phyloP scores from a whole-genome alignment of 2,797 vertebrate species.

The Cossypha niveicapilla region DNA sequence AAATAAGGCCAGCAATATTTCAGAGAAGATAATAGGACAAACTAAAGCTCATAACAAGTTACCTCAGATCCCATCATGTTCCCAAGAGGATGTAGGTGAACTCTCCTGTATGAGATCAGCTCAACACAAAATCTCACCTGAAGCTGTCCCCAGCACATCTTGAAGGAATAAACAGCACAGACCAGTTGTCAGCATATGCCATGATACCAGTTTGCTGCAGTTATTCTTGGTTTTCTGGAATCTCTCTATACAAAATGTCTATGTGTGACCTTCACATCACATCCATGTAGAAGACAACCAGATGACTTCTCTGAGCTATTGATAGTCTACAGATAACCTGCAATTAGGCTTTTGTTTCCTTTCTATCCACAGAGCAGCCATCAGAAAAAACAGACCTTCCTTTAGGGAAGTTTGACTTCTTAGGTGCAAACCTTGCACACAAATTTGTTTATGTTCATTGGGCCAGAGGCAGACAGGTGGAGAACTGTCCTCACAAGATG shows the following conservation, averaged over 20 bases:
- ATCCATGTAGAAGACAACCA: neutral
- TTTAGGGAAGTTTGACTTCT: neutral
- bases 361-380: neutral
- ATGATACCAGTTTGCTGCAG: neutral
- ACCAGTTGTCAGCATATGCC: neutral
- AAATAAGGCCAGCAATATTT: neutral
- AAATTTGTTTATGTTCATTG: neutral
- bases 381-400: neutral
- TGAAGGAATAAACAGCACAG: neutral
- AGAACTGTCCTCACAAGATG: neutral
- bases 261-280: neutral
- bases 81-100: neutral
- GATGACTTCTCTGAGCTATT: neutral
- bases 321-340: neutral
- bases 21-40: neutral
- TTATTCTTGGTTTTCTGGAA: neutral
- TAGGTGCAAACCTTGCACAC: neutral
- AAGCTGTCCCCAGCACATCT: neutral
- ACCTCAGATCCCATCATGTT: neutral
- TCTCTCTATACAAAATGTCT: neutral
- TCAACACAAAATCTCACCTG: neutral
- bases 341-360: neutral
- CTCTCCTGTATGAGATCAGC: neutral
- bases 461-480: neutral
- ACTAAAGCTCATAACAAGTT: neutral